Conservation (phyloP, 1,140 invertebrate species). For the Sitobion miscanthi region DNA sequence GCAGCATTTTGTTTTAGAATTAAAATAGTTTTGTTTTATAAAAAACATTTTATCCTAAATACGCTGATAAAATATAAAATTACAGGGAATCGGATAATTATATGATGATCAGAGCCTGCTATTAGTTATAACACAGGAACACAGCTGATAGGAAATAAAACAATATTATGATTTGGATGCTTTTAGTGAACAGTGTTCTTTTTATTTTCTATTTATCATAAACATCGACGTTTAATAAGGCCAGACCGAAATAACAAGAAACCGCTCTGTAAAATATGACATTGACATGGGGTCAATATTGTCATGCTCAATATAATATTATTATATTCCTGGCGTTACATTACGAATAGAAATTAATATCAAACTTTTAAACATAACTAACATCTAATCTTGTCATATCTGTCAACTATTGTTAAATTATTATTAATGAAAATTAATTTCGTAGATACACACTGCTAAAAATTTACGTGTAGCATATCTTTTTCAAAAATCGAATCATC, state of each 20-base stretch:
- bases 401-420: background rate
- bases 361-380: background rate
- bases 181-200: background rate
- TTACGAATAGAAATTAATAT: constrained; percentile 8
- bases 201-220: background rate
- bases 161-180: background rate
- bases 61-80: background rate
- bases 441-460: background rate
- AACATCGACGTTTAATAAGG: background rate
- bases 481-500: background rate
- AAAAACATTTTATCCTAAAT: background rate
- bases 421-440: background rate
- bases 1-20: background rate
- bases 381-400: background rate
- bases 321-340: background rate
- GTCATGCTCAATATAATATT: background rate
- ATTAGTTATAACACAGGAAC: background rate
- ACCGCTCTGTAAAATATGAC: background rate
- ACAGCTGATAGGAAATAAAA: background rate
- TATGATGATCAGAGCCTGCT: background rate
- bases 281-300: background rate
- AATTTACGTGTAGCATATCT: background rate
- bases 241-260: background rate
- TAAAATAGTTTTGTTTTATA: background rate
- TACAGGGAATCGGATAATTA: background rate